Conservation (phyloP, 2,888 invertebrate genomes). For the Nysson spinosus region DNA sequence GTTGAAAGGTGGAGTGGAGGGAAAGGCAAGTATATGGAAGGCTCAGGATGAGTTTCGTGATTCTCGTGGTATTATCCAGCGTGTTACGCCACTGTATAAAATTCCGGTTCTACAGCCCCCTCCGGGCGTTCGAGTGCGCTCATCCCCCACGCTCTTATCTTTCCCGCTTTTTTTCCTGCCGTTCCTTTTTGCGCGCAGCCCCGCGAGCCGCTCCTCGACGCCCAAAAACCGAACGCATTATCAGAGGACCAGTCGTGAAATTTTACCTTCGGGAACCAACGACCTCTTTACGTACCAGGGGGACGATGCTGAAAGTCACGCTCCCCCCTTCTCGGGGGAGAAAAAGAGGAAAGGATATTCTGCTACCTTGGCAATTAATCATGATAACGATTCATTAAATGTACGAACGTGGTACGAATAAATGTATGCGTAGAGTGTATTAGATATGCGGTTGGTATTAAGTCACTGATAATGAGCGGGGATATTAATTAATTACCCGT, state of each 20-base stretch:
- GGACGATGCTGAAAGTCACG: neutral
- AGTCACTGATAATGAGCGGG: too few relatives aligned
- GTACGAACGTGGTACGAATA: too few relatives aligned
- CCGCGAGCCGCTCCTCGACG: slow-evolving; percentile 36
- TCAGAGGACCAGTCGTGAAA: slow-evolving; percentile 51
- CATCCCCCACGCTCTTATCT: slow-evolving; percentile 55
- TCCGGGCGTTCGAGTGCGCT: slow-evolving; percentile 50
- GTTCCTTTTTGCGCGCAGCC: slow-evolving; percentile 50
- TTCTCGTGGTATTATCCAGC: slow-evolving; percentile 58
- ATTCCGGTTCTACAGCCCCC: slow-evolving; percentile 74
- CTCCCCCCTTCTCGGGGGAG: too few relatives aligned
- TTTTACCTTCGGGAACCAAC: slow-evolving; percentile 53
- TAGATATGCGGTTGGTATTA: too few relatives aligned
- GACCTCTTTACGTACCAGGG: slow-evolving; percentile 36
- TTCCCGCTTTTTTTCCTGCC: slow-evolving; percentile 46
- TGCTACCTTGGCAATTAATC: too few relatives aligned
- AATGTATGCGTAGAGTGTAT: too few relatives aligned
- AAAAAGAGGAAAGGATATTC: too few relatives aligned
- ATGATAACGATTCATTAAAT: too few relatives aligned
- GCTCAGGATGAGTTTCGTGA: slow-evolving; percentile 54
- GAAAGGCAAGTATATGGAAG: slow-evolving; percentile 17
- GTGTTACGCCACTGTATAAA: slow-evolving; percentile 75
- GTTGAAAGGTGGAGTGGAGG: neutral
- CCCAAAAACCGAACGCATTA: slow-evolving; percentile 57
- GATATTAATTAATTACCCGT: too few relatives aligned